Base-by-base conservation (phyloP, 2,113 vertebrate species). In the Pao palembangensis region DNA sequence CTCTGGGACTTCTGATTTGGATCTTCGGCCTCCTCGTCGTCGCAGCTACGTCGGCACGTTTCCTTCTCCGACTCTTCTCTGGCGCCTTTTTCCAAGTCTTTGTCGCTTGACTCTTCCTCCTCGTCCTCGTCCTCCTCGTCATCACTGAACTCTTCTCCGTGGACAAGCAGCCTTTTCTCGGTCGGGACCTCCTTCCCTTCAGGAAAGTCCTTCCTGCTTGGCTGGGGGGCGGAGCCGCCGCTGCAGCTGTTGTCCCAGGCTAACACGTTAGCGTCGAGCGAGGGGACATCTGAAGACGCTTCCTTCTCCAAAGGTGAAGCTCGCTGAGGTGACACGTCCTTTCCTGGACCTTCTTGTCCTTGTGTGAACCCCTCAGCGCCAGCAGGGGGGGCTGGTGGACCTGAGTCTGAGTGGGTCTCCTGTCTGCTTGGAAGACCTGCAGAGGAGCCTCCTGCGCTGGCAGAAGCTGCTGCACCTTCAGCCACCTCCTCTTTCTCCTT, bases 31-130 rank as follows among this genome's bases (percentile, higher is more conserved):
- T 83, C 87, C 42, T 19, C 19, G 44, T 73, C 72, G 70, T 78
- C 76, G 61, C 71, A 82, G 58, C 63, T 58, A n/a, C 25, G 66
- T 57, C 79, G 81, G 56, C 81, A 86, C 23, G 71, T 80, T 71
- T 95, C 94, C 77, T 98, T 98, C 63, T 99, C 96, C 15, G 96
- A 94, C 67, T 90, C 90, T 68, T 99, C 97, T 73, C 88, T 93
- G 46, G 94, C 95, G 1, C 96, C 95, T 74, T 99, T 99, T 73
- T 99, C 96, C 71, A 95, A 54, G 79, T 97, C 96, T 0, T 93
- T 91, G 79, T 98, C 96, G 69, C 94, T 96, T 2, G 55, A 77
- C 18, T 90, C 92, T 12, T 95, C 93, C 23, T 92, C 92, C 15
- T 82, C 84, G 34, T 83, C 89, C 23, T 83, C 85, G 0, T 83